Evolutionary conservation across 2,888 invertebrate species (phyloP).

Genomic region (Sesia apiformis): DNA sequence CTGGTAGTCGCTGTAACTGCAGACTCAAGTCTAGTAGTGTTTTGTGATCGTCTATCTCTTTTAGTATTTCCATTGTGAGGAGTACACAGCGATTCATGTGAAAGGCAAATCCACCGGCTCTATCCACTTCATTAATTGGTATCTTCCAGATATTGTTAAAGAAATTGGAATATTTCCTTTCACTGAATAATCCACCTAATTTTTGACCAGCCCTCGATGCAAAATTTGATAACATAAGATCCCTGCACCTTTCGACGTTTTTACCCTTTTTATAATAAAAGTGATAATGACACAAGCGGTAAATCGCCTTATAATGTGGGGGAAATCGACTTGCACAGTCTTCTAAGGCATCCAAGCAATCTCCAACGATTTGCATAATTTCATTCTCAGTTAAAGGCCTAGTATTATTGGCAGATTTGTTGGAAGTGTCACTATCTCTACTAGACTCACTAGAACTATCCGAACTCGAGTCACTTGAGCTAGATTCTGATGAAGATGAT

Average conservation of each 20-base stretch:
- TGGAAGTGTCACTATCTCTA: constrained; percentile 67
- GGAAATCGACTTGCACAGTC: constrained; percentile 90
- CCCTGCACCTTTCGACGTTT: constrained; percentile 80
- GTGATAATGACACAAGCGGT: constrained; percentile 89
- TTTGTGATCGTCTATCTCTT: constrained; percentile 85
- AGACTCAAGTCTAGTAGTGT: constrained; percentile 85
- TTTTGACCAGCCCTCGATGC: constrained; percentile 78
- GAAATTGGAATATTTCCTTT: constrained; percentile 88
- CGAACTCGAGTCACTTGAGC: constrained; percentile 72
- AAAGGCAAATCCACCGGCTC: constrained; percentile 92
- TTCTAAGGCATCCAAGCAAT: constrained; percentile 85
- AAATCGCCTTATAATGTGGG: constrained; percentile 94
- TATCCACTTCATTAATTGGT: constrained; percentile 90
- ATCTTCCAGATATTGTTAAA: constrained; percentile 96
- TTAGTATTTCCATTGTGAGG: constrained; percentile 86
- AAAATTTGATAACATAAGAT: constrained; percentile 81
- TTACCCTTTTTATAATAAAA: constrained; percentile 81
- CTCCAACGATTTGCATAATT: constrained; percentile 76
- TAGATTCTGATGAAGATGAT: constrained; percentile 66
- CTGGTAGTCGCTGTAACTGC: constrained; percentile 86
- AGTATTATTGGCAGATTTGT: constrained; percentile 46
- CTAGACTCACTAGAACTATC: constrained; percentile 69
- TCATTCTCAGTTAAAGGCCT: constrained; percentile 66
- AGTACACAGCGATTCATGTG: constrained; percentile 91
- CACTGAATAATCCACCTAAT: constrained; percentile 88